Evolutionary conservation across 2,113 vertebrate species (phyloP), one percentile per base, ranked within the genome.

Genomic region (Eidolon helvum): DNA sequence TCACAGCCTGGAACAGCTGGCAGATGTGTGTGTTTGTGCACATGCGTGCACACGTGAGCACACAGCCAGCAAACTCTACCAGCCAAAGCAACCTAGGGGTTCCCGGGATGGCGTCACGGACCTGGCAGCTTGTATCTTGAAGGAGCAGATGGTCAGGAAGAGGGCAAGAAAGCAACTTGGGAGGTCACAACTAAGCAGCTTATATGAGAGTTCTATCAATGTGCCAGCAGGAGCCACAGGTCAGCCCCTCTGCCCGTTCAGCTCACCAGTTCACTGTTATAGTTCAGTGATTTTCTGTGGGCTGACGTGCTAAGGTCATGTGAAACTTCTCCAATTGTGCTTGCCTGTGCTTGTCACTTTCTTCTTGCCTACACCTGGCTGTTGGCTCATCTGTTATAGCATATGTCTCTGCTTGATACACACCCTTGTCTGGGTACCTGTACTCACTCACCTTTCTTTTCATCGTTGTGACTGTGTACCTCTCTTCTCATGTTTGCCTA

Each of bases 1-100:
- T 30, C 55, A 4, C 6, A 33, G 0, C 24, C 48, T 14, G 1
- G 9, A n/a, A 68, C 8, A 33, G 50, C 55, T 8, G 48, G 63
- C 15, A 11, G 53, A 16, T 5, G 18, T 48, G 24, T 0, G 43
- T 2, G 30, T 1, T 7, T 0, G 10, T 26, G 8, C 12, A 28
- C 1, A 1, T 10, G 30, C 1, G 6, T 0, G 28, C 2, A 3
- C 1, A 1, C 2, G 1, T 0, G 0, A 0, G 33, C 24, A 7
- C 5, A 10, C 12, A 21, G 61, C 50, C 48, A 53, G 68, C 28
- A n/a, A 21, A 10, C 40, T 40, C 69, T 59, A 26, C 55, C 40
- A 74, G 84, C n/a, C 28, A 7, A 5, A 48, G 53, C 10, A 19
- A 24, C 8, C 48, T n/a, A 57, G 53, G 63, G 38, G 28, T 43